A percentile compares a stretch with the other conserved stretches of the same genome.
Conservation (phyloP, 2,113 vertebrate species). For the Gymnorhina tibicen region DNA sequence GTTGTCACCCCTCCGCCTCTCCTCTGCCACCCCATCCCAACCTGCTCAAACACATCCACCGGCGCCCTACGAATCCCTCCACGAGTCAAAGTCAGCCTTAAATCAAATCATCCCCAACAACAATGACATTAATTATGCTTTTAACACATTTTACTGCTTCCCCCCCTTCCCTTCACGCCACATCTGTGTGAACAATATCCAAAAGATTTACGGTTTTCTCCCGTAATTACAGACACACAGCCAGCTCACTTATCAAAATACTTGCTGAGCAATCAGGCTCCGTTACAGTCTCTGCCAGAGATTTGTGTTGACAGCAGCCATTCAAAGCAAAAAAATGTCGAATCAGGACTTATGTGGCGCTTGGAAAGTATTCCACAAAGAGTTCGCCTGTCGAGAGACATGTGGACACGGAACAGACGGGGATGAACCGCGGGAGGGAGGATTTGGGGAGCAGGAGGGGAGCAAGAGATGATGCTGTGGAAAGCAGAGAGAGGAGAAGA, state of each 20-base stretch:
- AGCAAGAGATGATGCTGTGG: neutral
- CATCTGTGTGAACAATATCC: conserved; percentile 87
- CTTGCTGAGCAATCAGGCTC: conserved; percentile 83
- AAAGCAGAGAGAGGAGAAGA: neutral
- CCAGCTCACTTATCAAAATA: conserved; percentile 82
- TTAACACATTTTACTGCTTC: conserved; percentile 80
- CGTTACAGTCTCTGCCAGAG: conserved; percentile 67
- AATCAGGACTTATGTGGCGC: conserved; percentile 71
- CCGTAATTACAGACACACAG: conserved; percentile 84
- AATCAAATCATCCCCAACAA: conserved; percentile 78
- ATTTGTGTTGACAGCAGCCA: conserved; percentile 82
- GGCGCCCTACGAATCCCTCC: neutral
- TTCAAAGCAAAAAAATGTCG: conserved; percentile 75
- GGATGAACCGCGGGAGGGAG: neutral
- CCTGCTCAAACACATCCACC: neutral
- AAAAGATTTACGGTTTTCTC: conserved; percentile 83
- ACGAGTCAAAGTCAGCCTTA: conserved; percentile 65
- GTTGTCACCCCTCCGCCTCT: neutral
- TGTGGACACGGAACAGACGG: neutral
- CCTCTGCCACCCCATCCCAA: neutral
- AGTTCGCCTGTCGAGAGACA: conserved; percentile 61
- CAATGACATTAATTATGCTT: conserved; percentile 85
- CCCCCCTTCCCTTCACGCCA: conserved; percentile 72
- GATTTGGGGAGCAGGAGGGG: neutral
- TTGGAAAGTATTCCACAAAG: conserved; percentile 51